Evolutionary conservation across 2,797 vertebrate species (phyloP), one percentile per base, ranked within the genome.

Genomic region (Tolypeutes matacus): DNA sequence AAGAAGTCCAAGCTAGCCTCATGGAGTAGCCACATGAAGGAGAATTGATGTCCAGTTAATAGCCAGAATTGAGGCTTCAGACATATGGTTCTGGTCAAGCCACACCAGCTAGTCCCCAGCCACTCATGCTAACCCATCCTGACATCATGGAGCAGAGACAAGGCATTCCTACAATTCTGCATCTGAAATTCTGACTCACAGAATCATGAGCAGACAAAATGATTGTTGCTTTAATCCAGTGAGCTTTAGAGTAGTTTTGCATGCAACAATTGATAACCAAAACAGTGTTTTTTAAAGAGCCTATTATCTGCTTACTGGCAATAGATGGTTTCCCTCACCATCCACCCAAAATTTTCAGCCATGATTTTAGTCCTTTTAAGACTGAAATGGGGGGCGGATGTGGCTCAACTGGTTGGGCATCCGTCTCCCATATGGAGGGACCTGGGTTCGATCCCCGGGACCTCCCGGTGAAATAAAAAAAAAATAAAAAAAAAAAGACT

Each of bases 141-240:
- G 42, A 65, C 3, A 36, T 42, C 72, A 67, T 2, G 9, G 36
- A 77, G 15, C 53, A 72, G 46, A 60, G n/a, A 34, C 3, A 73
- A 72, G 18, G 13, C 80, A 75, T n/a, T 9, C 58, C 7, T 20
- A 4, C 5, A 8, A 31, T n/a, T n/a, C 56, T 36, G 21, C 87
- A 62, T 82, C 51, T 70, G 58, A 94, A 87, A 72, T n/a, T n/a
- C 73, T 82, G 29, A 73, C 51, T 67, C 31, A 36, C 2, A 73
- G n/a, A 77, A 77, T 7, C 46, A 53, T n/a, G 42, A 84, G 76
- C n/a, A 84, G 83, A 81, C 49, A 70, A 70, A 95, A 77, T 10
- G 4, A 8, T 36, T 12, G 3, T 75, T 83, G 23, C n/a, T 86
- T 58, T 51, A 91, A 90, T 42, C 42, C 51, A 34, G 7, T 84